Percentiles rank a stretch among this genome's conserved stretches.
Conservation (phyloP, 2,888 invertebrate species). For the Sinodicranocentrus sp. region DNA sequence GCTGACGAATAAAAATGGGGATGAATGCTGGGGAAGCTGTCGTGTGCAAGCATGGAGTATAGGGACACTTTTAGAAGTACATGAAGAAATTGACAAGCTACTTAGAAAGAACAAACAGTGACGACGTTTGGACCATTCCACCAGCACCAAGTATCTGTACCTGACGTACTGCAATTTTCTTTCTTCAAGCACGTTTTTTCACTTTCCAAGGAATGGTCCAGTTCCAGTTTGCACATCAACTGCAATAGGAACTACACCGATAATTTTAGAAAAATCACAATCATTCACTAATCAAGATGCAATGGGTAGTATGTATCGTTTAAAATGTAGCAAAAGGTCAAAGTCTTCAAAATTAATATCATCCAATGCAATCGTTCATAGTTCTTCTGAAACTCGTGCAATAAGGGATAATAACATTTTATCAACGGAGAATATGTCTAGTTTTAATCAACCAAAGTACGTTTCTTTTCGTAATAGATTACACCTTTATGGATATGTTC, state of each 20-base stretch:
- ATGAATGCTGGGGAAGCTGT: conserved; percentile 91
- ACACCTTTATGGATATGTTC: conserved; percentile 44
- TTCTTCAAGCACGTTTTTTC: conserved; percentile 41
- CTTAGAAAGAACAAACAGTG: conserved; percentile 34
- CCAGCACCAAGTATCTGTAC: conserved; percentile 56
- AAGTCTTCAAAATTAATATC: neutral
- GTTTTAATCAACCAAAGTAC: conserved; percentile 31
- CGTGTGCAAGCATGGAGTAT: conserved; percentile 98
- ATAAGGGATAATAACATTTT: conserved; percentile 6
- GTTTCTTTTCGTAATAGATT: conserved; percentile 45
- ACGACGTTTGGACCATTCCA: conserved; percentile 70
- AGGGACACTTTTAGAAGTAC: conserved; percentile 90
- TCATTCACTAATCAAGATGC: neutral
- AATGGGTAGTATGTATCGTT: neutral
- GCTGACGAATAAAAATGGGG: conserved; percentile 93
- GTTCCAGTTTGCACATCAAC: conserved; percentile 23
- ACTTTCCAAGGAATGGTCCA: conserved; percentile 69
- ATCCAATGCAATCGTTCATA: neutral
- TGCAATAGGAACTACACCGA: neutral
- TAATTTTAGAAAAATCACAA: neutral
- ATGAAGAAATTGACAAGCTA: conserved; percentile 17
- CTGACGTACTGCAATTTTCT: conserved; percentile 49
- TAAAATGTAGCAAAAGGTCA: conserved; percentile 10
- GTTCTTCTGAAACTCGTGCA: neutral
- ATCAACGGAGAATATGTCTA: conserved; percentile 24